Conservation (phyloP, 2,888 invertebrate species). For the Hofmannophila pseudospretella region DNA sequence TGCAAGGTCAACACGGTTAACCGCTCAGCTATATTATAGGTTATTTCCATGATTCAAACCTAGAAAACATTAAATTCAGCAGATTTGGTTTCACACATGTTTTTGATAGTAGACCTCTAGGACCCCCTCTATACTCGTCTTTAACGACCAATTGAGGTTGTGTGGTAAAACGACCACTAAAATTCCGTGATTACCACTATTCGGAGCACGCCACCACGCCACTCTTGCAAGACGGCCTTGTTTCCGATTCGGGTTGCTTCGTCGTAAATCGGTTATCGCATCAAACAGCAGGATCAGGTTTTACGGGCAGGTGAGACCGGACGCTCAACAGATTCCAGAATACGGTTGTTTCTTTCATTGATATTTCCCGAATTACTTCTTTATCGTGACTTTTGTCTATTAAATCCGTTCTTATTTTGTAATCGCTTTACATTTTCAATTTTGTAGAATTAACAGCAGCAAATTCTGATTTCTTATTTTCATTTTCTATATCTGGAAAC, state of each 20-base stretch:
- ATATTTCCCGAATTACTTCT: neutral
- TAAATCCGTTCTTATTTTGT: neutral
- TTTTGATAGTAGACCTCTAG: no score
- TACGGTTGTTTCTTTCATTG: neutral
- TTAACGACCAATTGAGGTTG: slow-evolving; percentile 47
- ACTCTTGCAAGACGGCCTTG: slow-evolving; percentile 60
- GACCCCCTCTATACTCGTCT: no score
- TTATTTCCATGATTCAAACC: no score
- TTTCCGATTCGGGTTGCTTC: slow-evolving; percentile 62
- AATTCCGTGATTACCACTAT: slow-evolving; percentile 64
- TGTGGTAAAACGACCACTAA: slow-evolving; percentile 47
- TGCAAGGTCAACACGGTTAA: no score
- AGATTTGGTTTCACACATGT: no score
- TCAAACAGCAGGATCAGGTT: slow-evolving; percentile 42
- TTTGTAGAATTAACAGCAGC: neutral
- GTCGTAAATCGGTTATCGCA: slow-evolving; percentile 68
- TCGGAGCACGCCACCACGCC: slow-evolving; percentile 58
- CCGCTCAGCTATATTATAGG: no score
- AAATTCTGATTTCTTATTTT: neutral
- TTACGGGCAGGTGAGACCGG: slow-evolving; percentile 54
- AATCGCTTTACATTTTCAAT: neutral
- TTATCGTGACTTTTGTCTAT: no score
- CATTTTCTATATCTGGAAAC: no score
- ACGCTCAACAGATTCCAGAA: slow-evolving; percentile 39
- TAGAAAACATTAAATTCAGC: no score